Base-by-base conservation (phyloP, 2,888 invertebrate genomes). In the Eupsilia transversa region DNA sequence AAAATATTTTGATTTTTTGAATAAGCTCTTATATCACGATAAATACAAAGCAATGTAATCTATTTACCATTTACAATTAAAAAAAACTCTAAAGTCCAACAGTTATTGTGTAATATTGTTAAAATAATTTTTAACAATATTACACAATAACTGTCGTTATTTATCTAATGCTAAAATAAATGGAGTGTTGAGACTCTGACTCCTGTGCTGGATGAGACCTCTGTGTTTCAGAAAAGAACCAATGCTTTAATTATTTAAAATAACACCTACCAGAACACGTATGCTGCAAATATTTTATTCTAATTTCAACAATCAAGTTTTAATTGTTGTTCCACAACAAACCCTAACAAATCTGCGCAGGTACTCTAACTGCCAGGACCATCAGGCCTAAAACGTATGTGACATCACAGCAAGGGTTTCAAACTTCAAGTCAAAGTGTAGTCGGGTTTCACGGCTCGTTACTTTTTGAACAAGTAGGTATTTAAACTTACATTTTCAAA, bases 401-500 rank as follows among this genome's bases (percentile, higher is more conserved):
- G 72, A 66, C 86, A 69, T 74, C 77, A 80, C 30, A 20, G 46
- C 20, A 23, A 67, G 41, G 60, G 69, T 74, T 82, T 41, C 33
- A 87, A 70, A 74, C 72, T 61, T 61, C 73, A 79, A 61, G 77
- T 75, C 75, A 77, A 72, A 85, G 75, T 74, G 72, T 74, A 71
- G 72, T 56, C 60, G 35, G 7, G 60, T 83, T 87, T 67, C 63
- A 86, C 72, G 73, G 74, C 61, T 83, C 74, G 84, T 79, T 86
- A 72, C 67, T 65, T 80, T 86, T 79, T 70, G 66, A 41, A 85
- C 73, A 79, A 56, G 64, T 69, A 23, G 23, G 46, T 46, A 60
- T 75, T 78, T 64, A 71, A 85, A 83, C 71, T 78, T 65, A 74
- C 61, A 65, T 61, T 75, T 70, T 66, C 61, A 59, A 84, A 84